These are phyloP conservation scores for Phyllopteryx taeniolatus DNA, from an alignment of 2,113 vertebrate genomes.

Conservation along the genomic window DNA sequence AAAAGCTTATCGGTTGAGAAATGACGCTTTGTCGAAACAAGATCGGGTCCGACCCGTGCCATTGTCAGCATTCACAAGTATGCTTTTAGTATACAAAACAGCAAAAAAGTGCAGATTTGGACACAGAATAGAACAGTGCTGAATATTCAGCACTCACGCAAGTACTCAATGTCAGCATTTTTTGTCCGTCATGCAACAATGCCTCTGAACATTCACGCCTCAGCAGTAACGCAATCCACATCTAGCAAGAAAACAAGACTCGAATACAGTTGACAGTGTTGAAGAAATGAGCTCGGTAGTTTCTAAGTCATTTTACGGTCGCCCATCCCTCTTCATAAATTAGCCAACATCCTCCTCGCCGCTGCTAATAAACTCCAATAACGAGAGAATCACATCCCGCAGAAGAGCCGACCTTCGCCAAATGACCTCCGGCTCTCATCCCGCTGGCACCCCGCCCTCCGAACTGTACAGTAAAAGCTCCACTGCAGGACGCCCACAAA, in stretches of 20 bases:
- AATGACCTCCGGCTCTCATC: constrained; percentile 32
- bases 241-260: background rate
- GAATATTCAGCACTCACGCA: background rate
- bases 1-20: background rate
- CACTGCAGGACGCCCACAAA: constrained; percentile 10
- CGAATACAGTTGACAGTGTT: background rate
- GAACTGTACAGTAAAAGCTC: background rate
- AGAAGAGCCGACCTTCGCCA: constrained; percentile 28
- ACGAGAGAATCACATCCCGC: constrained; percentile 30
- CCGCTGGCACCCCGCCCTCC: constrained; percentile 14
- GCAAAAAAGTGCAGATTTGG: background rate
- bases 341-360: constrained; percentile 14
- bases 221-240: background rate
- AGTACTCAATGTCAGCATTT: background rate
- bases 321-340: constrained; percentile 4
- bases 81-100: background rate
- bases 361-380: constrained; percentile 37
- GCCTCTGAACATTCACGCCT: background rate
- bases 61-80: background rate
- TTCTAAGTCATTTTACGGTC: background rate
- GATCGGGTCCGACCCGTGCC: background rate
- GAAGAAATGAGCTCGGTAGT: background rate
- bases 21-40: background rate
- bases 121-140: background rate
- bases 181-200: background rate